phyloP scores from a whole-genome alignment of 2,888 invertebrate genomes.

The Heliconius sara region DNA sequence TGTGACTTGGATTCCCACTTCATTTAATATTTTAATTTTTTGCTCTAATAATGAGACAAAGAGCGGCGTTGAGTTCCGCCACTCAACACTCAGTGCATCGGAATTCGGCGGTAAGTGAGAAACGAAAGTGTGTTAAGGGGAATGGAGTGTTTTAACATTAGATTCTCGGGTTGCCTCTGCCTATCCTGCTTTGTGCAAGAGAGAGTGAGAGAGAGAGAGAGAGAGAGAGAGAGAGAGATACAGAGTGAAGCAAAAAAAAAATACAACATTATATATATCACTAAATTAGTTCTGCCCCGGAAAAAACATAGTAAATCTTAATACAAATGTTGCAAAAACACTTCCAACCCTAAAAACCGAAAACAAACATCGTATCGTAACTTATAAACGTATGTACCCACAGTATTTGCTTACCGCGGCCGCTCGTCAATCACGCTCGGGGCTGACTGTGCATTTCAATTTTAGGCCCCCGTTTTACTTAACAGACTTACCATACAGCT shows the following conservation, averaged over 20 bases:
- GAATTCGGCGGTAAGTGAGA: too few species aligned
- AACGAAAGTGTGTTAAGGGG: too few species aligned
- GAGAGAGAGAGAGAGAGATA: too few species aligned
- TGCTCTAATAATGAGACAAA: too few species aligned
- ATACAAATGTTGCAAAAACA: background rate
- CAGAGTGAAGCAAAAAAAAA: background rate
- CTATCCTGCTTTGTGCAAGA: too few species aligned
- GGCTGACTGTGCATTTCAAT: conserved; percentile 82
- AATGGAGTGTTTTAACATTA: too few species aligned
- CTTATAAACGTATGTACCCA: conserved; percentile 59
- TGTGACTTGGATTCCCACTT: too few species aligned
- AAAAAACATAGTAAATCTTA: background rate
- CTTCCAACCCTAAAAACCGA: background rate
- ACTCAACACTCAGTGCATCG: too few species aligned
- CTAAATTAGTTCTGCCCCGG: background rate
- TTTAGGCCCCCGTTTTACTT: conserved; percentile 58
- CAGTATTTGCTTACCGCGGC: conserved; percentile 78
- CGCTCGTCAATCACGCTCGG: conserved; percentile 80
- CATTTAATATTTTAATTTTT: too few species aligned
- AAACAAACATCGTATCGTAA: conserved; percentile 52
- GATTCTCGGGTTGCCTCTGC: too few species aligned
- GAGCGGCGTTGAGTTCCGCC: too few species aligned
- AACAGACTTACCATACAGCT: background rate
- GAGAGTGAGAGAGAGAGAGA: too few species aligned
- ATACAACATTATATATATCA: background rate